Base-by-base conservation (phyloP, 2,888 invertebrate species). In the Caenorhabditis sinica region DNA sequence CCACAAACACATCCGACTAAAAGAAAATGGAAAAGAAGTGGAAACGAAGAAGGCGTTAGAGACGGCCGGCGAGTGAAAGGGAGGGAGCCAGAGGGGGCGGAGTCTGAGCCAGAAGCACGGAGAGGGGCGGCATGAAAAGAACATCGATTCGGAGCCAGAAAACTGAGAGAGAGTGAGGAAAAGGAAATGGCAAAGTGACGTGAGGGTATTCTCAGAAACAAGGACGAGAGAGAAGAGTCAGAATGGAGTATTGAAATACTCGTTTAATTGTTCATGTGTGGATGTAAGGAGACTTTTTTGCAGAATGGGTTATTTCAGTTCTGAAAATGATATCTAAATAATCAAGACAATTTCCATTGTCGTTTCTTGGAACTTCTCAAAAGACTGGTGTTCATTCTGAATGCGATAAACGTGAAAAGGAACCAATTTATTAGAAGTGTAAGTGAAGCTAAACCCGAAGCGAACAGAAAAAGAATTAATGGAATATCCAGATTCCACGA, bases 381-480 rank as follows among this genome's bases (percentile, higher is more conserved):
- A 8, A 33, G 8, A 8, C 4, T 33, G 5, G 4, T 33, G 33
- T 4, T 33, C 5, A 33, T 8, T 4, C 4, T 6, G 4, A 33
- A 33, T 33, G 33, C n/a, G 8, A 33, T 33, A 33, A 4, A 33
- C 4, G 8, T 33, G 30, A 4, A 61, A 40, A 36, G 5, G 23
- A 20, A 49, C 36, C 20, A 17, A 15, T 56, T 45, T 61, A 61
- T 68, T 51, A 23, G 33, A 36, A 56, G 25, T 51, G 63, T 49
- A 76, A 76, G 68, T 65, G 68, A 76, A 66, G 30, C 56, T 28
- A 30, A 75, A 76, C 75, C 75, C 75, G 75, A 76, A 60, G 66
- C 66, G 43, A 68, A 40, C 53, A 63, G 20, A 68, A 51, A 63
- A 45, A n/a, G 8, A 23, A 56, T n/a, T 6, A 45, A 33, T 63